Percentiles rank a stretch among this genome's conserved stretches.
Evolutionary conservation across 37 sponge, comb jelly and placozoan genomes (phyloP).

Genomic region (Tethya wilhelma): DNA sequence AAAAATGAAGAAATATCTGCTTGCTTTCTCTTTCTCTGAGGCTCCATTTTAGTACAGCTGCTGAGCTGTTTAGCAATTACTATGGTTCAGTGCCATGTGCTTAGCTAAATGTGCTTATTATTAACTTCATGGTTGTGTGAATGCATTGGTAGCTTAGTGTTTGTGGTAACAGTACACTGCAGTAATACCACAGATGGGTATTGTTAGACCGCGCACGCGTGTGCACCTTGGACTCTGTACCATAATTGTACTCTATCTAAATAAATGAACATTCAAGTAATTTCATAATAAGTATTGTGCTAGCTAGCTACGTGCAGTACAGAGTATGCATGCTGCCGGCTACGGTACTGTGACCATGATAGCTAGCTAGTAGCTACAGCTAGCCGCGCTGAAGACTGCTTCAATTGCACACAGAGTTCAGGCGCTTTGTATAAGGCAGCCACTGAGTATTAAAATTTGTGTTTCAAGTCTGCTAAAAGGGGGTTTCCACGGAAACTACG

Average conservation of each 20-base stretch:
- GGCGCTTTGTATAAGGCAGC: not conserved
- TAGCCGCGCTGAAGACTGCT: not conserved
- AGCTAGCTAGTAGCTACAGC: not conserved
- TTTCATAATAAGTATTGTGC: not conserved
- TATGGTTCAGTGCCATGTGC: not conserved
- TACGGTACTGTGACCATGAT: no score
- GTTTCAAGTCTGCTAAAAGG: not conserved
- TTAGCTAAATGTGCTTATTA: not conserved
- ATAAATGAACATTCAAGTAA: not conserved
- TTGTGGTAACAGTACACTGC: not conserved
- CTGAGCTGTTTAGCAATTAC: not conserved
- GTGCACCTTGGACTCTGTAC: not conserved
- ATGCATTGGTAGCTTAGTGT: not conserved
- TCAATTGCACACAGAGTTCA: no score
- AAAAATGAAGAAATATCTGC: not conserved
- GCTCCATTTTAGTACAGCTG: not conserved
- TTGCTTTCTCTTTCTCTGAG: not conserved
- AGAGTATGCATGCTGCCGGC: no score
- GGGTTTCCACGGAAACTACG: no score
- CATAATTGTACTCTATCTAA: not conserved
- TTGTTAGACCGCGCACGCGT: not conserved
- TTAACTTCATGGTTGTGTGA: not conserved
- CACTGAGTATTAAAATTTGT: not conserved
- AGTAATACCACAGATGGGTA: not conserved
- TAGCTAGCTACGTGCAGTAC: not conserved